Evolutionary conservation across 2,113 vertebrate species (phyloP), one percentile per base, ranked within the genome.

Genomic region (Delphinus delphis): DNA sequence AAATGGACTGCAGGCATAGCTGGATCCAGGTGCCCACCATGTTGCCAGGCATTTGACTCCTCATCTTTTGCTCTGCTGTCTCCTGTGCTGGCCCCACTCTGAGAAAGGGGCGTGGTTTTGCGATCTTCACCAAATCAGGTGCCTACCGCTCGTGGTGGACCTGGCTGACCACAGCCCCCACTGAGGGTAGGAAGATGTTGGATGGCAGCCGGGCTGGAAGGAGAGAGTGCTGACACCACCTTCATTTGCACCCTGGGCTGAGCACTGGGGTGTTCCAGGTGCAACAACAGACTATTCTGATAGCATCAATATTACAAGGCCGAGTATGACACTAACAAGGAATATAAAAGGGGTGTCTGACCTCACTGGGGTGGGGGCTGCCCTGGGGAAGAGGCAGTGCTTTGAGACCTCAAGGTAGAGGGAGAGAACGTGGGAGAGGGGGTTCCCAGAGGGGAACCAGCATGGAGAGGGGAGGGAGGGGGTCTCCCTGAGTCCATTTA

Each of bases 271-370:
- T 5, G 62, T 31, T 6, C 41, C 41, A 12, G 28, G 44, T 31
- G 17, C 36, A 41, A 13, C 8, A 8, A n/a, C 44, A 63, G n/a
- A 4, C 5, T 44, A 0, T 12, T 31, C 53, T 12, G 44, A 25
- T 26, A 13, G 8, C 28, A 8, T 9, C 0, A 0, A 20, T 5
- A 0, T 44, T 23, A 55, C 28, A 15, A 67, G 15, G 58, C 60
- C 20, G 47, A n/a, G 20, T 5, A 7, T 3, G 33, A 67, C 23
- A 4, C 25, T 10, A 10, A 20, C 58, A 12, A 17, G 73, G 63
- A 70, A 2, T 4, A 11, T 18, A 5, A 50, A 4, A 11, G 28
- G 4, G 68, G 11, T 10, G 20, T 58, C 71, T 70, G 71, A 38
- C 36, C 12, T 74, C 26, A 0, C 10, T 12, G 2, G 31, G 7